These are phyloP conservation scores for Papilio polytes DNA, from an alignment of 1,140 invertebrate species.

Conservation along the genomic window DNA sequence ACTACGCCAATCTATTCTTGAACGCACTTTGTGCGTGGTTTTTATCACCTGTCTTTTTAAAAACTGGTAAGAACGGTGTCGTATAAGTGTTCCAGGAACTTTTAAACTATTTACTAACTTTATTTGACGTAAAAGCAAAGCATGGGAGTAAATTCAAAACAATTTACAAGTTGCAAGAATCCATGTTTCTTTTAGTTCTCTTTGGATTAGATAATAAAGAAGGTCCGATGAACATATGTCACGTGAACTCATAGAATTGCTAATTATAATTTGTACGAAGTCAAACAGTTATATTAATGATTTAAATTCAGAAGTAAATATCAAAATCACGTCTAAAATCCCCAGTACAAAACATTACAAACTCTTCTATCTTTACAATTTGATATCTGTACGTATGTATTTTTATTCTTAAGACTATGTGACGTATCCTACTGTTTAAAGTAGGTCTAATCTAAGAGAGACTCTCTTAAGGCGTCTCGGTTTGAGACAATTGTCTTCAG, in stretches of 20 bases:
- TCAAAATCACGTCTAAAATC: not conserved
- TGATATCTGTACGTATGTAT: not conserved
- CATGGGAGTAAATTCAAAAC: not conserved
- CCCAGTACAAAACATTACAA: not conserved
- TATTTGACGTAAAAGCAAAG: not conserved
- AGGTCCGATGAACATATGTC: not conserved
- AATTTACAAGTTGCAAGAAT: not conserved
- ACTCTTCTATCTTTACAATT: not conserved
- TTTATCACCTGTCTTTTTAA: conserved; percentile 34
- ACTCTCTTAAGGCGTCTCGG: conserved; percentile 8
- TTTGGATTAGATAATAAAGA: not conserved
- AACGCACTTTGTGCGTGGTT: conserved; percentile 8
- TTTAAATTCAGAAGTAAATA: not conserved
- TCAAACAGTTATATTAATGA: no score
- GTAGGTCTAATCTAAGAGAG: conserved; percentile 18
- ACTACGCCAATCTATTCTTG: conserved; percentile 36
- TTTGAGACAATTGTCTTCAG: conserved; percentile 25
- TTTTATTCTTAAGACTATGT: conserved; percentile 5
- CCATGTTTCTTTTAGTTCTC: not conserved
- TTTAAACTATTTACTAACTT: not conserved
- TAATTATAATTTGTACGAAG: not conserved
- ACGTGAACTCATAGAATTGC: not conserved
- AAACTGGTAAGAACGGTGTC: conserved; percentile 23
- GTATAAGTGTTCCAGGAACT: conserved; percentile 14
- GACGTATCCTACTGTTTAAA: conserved; percentile 7